Conservation (phyloP, 2,113 vertebrate genomes). For the Mastomys coucha region DNA sequence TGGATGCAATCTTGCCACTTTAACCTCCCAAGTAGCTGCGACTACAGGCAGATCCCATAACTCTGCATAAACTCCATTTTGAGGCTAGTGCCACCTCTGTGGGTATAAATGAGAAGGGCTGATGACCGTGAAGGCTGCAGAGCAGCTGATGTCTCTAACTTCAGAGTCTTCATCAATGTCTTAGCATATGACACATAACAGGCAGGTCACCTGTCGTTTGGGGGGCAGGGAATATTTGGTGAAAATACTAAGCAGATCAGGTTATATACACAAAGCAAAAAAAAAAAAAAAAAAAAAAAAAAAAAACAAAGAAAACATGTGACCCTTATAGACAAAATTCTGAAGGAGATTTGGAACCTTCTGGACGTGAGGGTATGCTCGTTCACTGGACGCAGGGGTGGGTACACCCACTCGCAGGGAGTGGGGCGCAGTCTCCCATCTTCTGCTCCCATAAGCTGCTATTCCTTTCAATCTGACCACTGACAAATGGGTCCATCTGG, state of each 20-base stretch:
- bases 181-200: conserved; percentile 60
- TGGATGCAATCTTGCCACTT: neutral
- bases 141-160: conserved; percentile 80
- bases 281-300: conserved; percentile 1
- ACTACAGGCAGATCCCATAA: too few relatives aligned
- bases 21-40: neutral
- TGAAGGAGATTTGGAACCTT: neutral
- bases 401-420: neutral
- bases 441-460: neutral
- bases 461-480: neutral
- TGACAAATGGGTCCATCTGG: neutral
- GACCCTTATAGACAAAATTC: conserved; percentile 42
- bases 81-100: conserved; percentile 65
- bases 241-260: conserved; percentile 75
- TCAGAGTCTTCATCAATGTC: conserved; percentile 77
- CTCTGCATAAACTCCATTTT: conserved; percentile 62
- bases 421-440: neutral
- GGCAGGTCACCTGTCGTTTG: conserved; percentile 67
- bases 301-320: neutral
- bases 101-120: conserved; percentile 64
- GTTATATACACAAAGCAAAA: conserved; percentile 48
- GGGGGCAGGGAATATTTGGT: neutral
- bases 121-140: conserved; percentile 72
- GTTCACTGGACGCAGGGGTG: neutral
- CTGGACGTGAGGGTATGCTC: neutral